Evolutionary conservation across 2,888 invertebrate species (phyloP).

Genomic region (Ctenicera cuprea): DNA sequence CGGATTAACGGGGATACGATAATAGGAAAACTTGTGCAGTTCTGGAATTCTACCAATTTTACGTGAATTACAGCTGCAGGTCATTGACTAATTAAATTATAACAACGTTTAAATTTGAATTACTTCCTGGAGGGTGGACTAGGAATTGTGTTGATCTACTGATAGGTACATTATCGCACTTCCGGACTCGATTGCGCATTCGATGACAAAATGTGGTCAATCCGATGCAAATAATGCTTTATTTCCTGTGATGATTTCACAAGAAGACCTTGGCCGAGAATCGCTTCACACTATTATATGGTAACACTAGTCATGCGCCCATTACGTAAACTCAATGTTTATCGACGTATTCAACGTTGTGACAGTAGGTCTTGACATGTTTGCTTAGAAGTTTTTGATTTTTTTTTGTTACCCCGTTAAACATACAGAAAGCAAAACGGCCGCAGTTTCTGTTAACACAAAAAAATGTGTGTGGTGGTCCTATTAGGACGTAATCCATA

Average conservation of each 20-base stretch:
- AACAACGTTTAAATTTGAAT: conserved; percentile 1
- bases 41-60: background rate
- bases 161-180: conserved; percentile 6
- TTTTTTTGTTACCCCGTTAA: conserved; percentile 5
- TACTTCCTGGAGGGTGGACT: conserved; percentile 27
- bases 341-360: background rate
- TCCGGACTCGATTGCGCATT: conserved; percentile 20
- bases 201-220: conserved; percentile 9
- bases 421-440: conserved; percentile 2
- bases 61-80: background rate
- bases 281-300: background rate
- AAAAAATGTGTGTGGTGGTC: conserved; percentile 2
- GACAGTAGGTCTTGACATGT: background rate
- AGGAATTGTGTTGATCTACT: conserved; percentile 12
- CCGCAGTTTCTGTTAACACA: background rate
- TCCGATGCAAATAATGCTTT: conserved; percentile 16
- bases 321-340: background rate
- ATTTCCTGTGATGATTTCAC: conserved; percentile 25
- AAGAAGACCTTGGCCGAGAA: conserved; percentile 23
- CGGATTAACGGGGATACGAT: no score
- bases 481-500: background rate
- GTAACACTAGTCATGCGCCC: background rate
- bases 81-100: conserved; percentile 20
- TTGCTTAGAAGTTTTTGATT: background rate
- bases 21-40: no score